These are phyloP conservation scores for Odobenus rosmarus DNA, from an alignment of 2,113 vertebrate species.

Conservation along the genomic window DNA sequence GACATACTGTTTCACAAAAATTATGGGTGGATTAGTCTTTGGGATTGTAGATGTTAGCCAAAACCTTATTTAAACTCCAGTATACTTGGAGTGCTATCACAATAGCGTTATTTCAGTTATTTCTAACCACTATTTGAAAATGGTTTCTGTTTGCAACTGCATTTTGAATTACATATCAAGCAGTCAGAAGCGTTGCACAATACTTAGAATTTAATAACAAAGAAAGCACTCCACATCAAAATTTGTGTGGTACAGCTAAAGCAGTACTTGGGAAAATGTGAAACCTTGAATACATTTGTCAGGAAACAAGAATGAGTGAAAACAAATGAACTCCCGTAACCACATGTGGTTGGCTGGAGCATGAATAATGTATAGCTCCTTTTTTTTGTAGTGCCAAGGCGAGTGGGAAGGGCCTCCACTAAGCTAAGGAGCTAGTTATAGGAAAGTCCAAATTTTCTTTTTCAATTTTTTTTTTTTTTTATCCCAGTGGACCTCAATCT, in stretches of 20 bases:
- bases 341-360: not conserved
- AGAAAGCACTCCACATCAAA: slow-evolving; percentile 38
- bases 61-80: slow-evolving; percentile 67
- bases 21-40: slow-evolving; percentile 45
- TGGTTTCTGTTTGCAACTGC: slow-evolving; percentile 56
- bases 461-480: not conserved
- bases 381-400: not conserved
- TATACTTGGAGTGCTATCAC: slow-evolving; percentile 33
- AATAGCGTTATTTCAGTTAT: slow-evolving; percentile 56
- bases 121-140: slow-evolving; percentile 64
- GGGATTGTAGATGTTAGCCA: not conserved
- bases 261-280: slow-evolving; percentile 26
- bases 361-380: not conserved
- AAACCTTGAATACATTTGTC: not conserved
- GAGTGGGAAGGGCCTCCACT: not conserved
- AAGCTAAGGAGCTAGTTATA: not conserved
- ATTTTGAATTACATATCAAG: slow-evolving; percentile 58
- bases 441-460: slow-evolving; percentile 3
- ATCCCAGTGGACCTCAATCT: not conserved
- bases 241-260: slow-evolving; percentile 45
- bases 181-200: slow-evolving; percentile 33
- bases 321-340: slow-evolving; percentile 4
- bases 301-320: not conserved
- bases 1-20: slow-evolving; percentile 33
- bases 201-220: slow-evolving; percentile 66